Evolutionary conservation across 2,888 invertebrate species (phyloP), one percentile per base, ranked within the genome.

Genomic region (Acleris sparsana): DNA sequence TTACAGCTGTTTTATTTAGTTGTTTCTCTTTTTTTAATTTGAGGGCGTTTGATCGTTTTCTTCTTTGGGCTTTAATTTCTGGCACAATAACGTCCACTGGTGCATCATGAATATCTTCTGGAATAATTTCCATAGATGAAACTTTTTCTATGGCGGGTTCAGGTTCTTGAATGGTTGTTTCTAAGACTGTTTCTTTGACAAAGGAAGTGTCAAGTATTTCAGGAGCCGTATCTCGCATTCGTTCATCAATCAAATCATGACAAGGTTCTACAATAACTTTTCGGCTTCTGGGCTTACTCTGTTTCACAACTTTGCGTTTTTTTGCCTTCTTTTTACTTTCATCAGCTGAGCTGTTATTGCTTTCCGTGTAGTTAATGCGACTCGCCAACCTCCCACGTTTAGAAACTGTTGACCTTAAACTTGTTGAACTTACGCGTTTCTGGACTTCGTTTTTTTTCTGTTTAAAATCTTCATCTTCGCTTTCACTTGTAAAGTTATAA

Each of bases 401-500:
- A 7, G 76, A 73, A 4, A 71, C 68, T 1, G 71, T 58, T 6
- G 83, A 78, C 44, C 79, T 76, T 25, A 68, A 48, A 69, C 78
- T 80, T 7, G 78, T 77, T 1, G 72, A 69, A 65, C 78, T 80
- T 3, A 73, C 71, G 6, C 74, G 77, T 68, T 80, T 82, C 3
- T 73, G 72, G 18, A 79, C 25, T 39, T 76, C 73, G 9, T 71
- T 71, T 69, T 77, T 83, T 67, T 83, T 83, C 39, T 73, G 76
- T 62, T 80, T 79, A 63, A 88, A 88, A 71, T 86, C 82, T 43
- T 83, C 80, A 65, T 88, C 88, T 25, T 89, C 90, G 67, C 88
- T 90, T n/a, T 87, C 90, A 60, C 85, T 85, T 0, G 85, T 80
- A 53, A 80, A 88, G 66, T 91, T 88, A 67, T 84, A 91, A 1